A percentile compares a stretch with the other conserved stretches of the same genome.
Conservation (phyloP, 2,797 vertebrate genomes). For the Myotis myotis region DNA sequence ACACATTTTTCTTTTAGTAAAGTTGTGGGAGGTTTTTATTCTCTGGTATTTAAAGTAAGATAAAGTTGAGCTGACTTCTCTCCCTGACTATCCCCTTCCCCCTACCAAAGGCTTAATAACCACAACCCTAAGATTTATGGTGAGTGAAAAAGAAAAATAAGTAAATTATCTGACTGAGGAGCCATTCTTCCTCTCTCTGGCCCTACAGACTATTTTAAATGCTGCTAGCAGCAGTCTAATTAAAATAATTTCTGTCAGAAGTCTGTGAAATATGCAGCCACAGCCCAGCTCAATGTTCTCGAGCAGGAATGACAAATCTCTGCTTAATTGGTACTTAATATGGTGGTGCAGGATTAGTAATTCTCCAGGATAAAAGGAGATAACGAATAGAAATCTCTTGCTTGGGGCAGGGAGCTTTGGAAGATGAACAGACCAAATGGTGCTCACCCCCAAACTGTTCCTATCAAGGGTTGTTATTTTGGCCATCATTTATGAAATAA, state of each 20-base stretch:
- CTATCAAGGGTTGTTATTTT: constrained; percentile 79
- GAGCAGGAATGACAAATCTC: constrained; percentile 78
- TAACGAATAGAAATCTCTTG: constrained; percentile 78
- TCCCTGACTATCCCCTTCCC: constrained; percentile 62
- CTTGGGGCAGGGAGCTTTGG: constrained; percentile 67
- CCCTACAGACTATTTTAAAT: constrained; percentile 82
- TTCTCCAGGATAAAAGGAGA: constrained; percentile 78
- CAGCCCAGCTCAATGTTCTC: constrained; percentile 73
- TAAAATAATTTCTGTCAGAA: constrained; percentile 86
- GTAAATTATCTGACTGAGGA: constrained; percentile 84
- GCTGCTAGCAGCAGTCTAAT: constrained; percentile 82
- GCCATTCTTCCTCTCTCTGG: constrained; percentile 83
- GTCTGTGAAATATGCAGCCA: constrained; percentile 77
- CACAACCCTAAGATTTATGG: constrained; percentile 83
- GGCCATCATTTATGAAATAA: constrained; percentile 82
- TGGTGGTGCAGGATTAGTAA: constrained; percentile 77
- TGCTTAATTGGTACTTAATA: constrained; percentile 80
- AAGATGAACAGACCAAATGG: constrained; percentile 77
- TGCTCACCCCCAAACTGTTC: constrained; percentile 72
- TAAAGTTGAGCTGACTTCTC: constrained; percentile 75
- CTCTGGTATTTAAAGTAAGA: constrained; percentile 74
- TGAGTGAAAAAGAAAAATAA: constrained; percentile 82
- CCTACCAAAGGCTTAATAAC: constrained; percentile 80
- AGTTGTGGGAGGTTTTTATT: constrained; percentile 55
- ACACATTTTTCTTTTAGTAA: constrained; percentile 60